Conservation (phyloP, 2,888 invertebrate species). For the Tipula confusa region DNA sequence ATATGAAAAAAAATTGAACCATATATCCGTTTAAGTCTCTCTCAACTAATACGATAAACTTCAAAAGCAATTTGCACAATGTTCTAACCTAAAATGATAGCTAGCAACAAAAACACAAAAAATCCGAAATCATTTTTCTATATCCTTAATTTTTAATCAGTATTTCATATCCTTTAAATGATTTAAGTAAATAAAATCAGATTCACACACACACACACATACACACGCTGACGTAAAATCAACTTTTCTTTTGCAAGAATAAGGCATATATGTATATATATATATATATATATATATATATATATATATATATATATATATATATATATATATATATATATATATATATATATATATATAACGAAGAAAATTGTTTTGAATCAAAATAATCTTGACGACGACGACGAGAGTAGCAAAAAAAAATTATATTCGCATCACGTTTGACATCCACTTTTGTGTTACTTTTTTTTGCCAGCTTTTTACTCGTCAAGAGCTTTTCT, state of each 20-base stretch:
- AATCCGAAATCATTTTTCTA: not conserved
- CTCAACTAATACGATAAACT: not conserved
- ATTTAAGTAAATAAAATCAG: constrained; percentile 25
- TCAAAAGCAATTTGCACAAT: not conserved
- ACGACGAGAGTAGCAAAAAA: not conserved
- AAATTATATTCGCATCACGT: constrained; percentile 13
- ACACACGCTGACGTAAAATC: not conserved
- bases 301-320: too few relatives aligned
- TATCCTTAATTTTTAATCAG: constrained; percentile 20
- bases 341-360: too few relatives aligned
- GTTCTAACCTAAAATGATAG: not conserved
- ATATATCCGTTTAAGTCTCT: not conserved
- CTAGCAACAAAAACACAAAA: too few relatives aligned
- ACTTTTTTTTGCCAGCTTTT: constrained; percentile 3
- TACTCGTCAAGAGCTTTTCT: not conserved
- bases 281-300: not conserved
- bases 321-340: too few relatives aligned
- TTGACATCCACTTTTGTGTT: constrained; percentile 12
- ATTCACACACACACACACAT: not conserved
- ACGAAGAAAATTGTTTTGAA: not conserved
- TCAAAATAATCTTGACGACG: constrained; percentile 16
- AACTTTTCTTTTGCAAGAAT: not conserved
- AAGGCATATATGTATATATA: not conserved
- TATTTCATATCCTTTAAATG: constrained; percentile 20
- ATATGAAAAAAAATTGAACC: not conserved